A percentile compares a stretch with the other conserved stretches of the same genome.
Evolutionary conservation across 1,140 invertebrate species (phyloP).

Genomic region (Mercenaria mercenaria): DNA sequence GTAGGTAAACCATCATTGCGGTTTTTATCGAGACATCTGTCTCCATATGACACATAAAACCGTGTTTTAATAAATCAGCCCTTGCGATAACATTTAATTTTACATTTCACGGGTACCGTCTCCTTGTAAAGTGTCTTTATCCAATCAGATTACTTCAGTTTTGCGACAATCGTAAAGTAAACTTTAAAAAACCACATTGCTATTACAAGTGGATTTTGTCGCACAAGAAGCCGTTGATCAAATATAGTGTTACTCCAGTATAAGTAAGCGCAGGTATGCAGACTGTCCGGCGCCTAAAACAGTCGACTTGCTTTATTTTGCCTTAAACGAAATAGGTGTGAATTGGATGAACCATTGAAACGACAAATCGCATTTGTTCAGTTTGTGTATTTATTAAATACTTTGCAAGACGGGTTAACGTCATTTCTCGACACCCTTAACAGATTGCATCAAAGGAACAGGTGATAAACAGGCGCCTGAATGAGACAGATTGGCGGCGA

Average conservation of each 20-base stretch:
- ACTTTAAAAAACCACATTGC: slow-evolving; percentile 18
- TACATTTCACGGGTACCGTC: slow-evolving; percentile 54
- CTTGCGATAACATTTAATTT: slow-evolving; percentile 60
- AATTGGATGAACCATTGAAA: slow-evolving; percentile 64
- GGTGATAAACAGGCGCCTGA: slow-evolving; percentile 62
- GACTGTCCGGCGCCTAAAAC: slow-evolving; percentile 50
- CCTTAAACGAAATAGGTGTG: slow-evolving; percentile 64
- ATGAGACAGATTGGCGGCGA: slow-evolving; percentile 56
- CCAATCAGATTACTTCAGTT: slow-evolving; percentile 35
- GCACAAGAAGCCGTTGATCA: slow-evolving; percentile 31
- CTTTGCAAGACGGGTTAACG: slow-evolving; percentile 55
- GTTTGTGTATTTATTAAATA: slow-evolving; percentile 69
- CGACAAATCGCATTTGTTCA: slow-evolving; percentile 64
- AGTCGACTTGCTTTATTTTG: slow-evolving; percentile 46
- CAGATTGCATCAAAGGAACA: slow-evolving; percentile 67
- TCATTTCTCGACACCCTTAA: slow-evolving; percentile 53
- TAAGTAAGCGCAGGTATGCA: slow-evolving; percentile 61
- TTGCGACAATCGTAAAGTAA: slow-evolving; percentile 9
- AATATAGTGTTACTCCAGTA: slow-evolving; percentile 27
- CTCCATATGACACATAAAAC: slow-evolving; percentile 55
- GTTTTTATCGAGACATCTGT: slow-evolving; percentile 56
- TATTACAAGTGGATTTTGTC: slow-evolving; percentile 24
- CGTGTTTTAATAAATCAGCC: slow-evolving; percentile 54
- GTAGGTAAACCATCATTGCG: slow-evolving; percentile 15
- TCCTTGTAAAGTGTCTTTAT: slow-evolving; percentile 23